Evolutionary conservation across 1,140 invertebrate genomes (phyloP).

Genomic region (Sesamia nonagrioides): DNA sequence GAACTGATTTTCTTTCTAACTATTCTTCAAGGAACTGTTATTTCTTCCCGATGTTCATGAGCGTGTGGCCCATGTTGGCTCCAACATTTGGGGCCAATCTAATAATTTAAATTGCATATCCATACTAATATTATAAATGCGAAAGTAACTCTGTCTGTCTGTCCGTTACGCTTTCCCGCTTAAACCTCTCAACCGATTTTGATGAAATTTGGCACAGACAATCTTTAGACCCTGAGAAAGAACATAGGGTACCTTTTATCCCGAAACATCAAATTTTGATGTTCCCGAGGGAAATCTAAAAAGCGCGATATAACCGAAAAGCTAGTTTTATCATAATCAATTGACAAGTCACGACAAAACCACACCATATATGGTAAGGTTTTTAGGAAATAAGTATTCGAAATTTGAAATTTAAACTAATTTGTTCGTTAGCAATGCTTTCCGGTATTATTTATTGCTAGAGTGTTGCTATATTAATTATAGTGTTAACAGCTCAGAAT

Average conservation of each 20-base stretch:
- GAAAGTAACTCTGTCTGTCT: no score
- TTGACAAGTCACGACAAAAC: constrained; percentile 48
- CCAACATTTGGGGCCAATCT: not conserved
- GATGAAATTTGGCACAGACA: no score
- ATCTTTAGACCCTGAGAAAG: no score
- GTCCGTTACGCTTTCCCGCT: no score
- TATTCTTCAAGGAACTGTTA: not conserved
- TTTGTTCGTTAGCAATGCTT: constrained; percentile 37
- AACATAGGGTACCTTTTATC: no score
- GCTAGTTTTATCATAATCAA: constrained; percentile 41
- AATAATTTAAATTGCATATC: constrained; percentile 14
- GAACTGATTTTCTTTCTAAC: not conserved
- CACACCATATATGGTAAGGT: constrained; percentile 10
- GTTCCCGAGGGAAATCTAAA: no score
- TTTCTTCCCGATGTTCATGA: not conserved
- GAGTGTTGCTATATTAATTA: constrained; percentile 44
- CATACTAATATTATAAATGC: no score
- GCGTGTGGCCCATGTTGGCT: not conserved
- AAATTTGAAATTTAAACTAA: constrained; percentile 40
- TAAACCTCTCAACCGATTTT: no score
- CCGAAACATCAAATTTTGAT: no score
- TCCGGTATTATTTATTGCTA: constrained; percentile 39
- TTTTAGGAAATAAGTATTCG: constrained; percentile 48
- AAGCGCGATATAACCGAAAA: no score
- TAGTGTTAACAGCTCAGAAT: constrained; percentile 33